Evolutionary conservation across 2,888 invertebrate species (phyloP), one percentile per base, ranked within the genome.

Genomic region (Rhyacophila evoluta): DNA sequence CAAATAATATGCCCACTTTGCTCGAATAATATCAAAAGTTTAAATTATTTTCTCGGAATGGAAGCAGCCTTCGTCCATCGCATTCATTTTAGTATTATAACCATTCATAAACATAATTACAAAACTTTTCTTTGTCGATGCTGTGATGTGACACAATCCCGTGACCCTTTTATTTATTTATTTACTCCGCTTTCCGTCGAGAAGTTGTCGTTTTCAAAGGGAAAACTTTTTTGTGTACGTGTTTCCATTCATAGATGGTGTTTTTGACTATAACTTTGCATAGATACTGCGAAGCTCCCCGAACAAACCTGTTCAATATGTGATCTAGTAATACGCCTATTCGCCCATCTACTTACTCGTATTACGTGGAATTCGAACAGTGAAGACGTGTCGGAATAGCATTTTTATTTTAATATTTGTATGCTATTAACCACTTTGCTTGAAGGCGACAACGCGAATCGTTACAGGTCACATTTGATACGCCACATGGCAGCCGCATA

Each of bases 91-190:
- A 55, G 55, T 55, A 55, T 55, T 55, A 55, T 55, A 8, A 2
- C 55, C 55, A 55, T 55, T 55, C 55, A 55, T 55, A 55, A 55
- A 55, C 19, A 55, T 55, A 55, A 55, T 55, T 55, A 55, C 19
- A 55, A 55, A 55, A 55, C 55, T 55, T 55, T 55, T 55, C 55
- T 55, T 55, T 55, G 55, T 55, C 55, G 55, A 55, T 55, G 55
- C 55, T 25, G 55, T 25, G 55, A 55, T 55, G 55, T 55, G 55
- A 55, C 55, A 55, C 55, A 19, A 8, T 55, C 25, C 12, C 19
- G 55, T 25, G 55, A 55, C 55, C 55, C 25, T 55, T 55, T 55
- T 55, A 55, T 55, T 55, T 55, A 55, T 55, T 55, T 55, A 55
- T 25, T 55, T 19, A 55, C 55, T 19, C 55, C 5, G 55, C 55